These are phyloP conservation scores for Nyctibius bracteatus DNA, from an alignment of 2,113 vertebrate species.

Conservation along the genomic window DNA sequence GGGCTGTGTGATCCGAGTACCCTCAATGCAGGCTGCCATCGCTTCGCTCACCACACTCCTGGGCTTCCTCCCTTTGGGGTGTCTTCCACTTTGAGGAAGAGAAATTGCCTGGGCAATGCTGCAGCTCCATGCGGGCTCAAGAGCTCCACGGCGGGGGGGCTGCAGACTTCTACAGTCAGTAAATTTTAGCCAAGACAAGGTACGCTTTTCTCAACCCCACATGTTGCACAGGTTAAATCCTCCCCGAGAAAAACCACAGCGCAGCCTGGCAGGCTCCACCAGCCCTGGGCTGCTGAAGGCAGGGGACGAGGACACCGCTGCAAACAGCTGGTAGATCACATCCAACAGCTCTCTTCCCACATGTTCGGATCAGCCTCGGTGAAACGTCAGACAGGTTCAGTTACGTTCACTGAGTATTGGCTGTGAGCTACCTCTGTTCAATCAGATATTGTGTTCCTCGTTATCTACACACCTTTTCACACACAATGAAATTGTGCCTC, in stretches of 20 bases:
- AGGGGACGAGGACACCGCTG: not conserved
- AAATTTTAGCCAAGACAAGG: not conserved
- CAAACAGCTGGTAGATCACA: not conserved
- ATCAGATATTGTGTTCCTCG: not conserved
- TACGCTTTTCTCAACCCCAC: not conserved
- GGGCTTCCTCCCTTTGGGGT: accelerated
- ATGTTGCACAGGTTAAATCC: not conserved
- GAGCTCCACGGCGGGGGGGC: accelerated
- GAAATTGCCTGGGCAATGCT: not conserved
- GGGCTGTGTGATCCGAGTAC: accelerated
- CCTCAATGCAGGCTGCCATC: not conserved
- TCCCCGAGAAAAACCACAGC: accelerated
- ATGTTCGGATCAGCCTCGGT: accelerated
- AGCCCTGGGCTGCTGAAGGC: not conserved
- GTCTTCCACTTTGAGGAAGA: not conserved
- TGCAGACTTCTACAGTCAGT: not conserved
- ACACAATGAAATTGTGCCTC: not conserved
- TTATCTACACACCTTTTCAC: not conserved
- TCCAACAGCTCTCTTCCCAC: not conserved
- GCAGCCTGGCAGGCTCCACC: not conserved
- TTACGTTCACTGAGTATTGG: not conserved
- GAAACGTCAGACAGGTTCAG: not conserved
- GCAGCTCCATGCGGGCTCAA: accelerated
- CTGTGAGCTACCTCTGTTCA: not conserved
- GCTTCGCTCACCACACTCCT: accelerated